phyloP scores from a whole-genome alignment of 1,140 invertebrate species.

The Papilio polytes region DNA sequence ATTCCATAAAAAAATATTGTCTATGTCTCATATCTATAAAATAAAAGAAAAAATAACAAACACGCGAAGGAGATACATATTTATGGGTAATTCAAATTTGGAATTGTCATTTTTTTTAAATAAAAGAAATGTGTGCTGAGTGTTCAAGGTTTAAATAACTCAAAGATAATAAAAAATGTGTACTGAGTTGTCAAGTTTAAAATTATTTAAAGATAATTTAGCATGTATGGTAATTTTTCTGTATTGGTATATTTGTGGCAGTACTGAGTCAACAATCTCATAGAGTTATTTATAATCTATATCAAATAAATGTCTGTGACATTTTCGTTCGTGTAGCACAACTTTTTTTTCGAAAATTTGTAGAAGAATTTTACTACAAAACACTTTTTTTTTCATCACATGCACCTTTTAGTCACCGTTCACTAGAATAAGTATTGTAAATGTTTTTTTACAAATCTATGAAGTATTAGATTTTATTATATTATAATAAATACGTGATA shows the following conservation, averaged over 20 bases:
- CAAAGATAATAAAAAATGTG: no score
- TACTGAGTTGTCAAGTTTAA: not conserved
- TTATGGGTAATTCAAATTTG: not conserved
- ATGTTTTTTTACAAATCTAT: not conserved
- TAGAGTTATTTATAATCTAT: slow-evolving; percentile 6
- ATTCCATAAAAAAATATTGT: not conserved
- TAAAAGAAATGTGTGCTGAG: no score
- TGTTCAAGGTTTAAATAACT: not conserved
- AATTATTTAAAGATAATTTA: no score
- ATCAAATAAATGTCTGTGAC: slow-evolving; percentile 46
- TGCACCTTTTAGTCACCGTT: slow-evolving; percentile 49
- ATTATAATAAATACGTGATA: slow-evolving; percentile 23
- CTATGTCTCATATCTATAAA: no score
- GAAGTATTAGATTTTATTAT: not conserved
- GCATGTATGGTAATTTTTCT: no score
- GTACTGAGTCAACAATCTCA: slow-evolving; percentile 38
- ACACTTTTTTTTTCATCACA: slow-evolving; percentile 54
- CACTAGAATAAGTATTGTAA: slow-evolving; percentile 39
- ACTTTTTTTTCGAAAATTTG: slow-evolving; percentile 44
- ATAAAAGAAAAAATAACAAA: not conserved
- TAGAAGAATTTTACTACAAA: slow-evolving; percentile 53
- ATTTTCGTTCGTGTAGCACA: slow-evolving; percentile 47
- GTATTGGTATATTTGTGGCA: slow-evolving; percentile 26
- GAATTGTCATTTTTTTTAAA: not conserved
- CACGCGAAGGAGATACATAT: not conserved